Base-by-base conservation (phyloP, 2,888 invertebrate genomes). In the Ypsolopha scabrella region DNA sequence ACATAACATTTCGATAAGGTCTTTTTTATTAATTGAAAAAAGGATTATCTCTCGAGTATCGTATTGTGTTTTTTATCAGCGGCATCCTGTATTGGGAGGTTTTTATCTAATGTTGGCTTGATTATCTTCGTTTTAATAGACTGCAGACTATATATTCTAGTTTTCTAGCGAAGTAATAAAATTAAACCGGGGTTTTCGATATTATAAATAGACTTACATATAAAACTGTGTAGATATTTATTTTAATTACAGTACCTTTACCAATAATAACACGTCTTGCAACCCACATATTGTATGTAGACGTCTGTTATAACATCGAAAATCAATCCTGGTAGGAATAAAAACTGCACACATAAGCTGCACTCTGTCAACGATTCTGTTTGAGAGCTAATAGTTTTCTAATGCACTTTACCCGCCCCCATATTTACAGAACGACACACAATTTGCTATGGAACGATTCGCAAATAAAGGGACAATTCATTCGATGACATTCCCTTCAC, bases 21-120 rank as follows among this genome's bases (percentile, higher is more conserved):
- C 71, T 79, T 78, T 74, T 80, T 77, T 75, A 74, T 67, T 82
- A 81, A 85, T 83, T 78, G 80, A 77, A 82, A 83, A 79, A 81
- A 60, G 72, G 77, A 81, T 81, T 80, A 76, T 60, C 59, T 54
- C 56, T 58, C 62, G 50, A 61, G 58, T 58, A 50, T 37, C 24
- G 24, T 24, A 14, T 34, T 48, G n/a, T 44, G 14, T 52, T 53
- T 46, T 38, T n/a, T 24, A 24, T 39, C 41, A 43, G 41, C 44
- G 14, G 38, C 36, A 3, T 43, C 41, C 43, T 34, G 24, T 35
- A n/a, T 50, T 35, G n/a, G 48, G 47, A 50, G 7, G 11, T 35
- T 13, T 41, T 50, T 50, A 59, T 57, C 59, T 70, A 64, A 65
- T 68, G 62, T 65, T 52, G 66, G 72, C 65, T 70, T 80, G 47